A percentile compares a stretch with the other conserved stretches of the same genome.
Evolutionary conservation across 2,113 vertebrate species (phyloP).

Genomic region (Vidua chalybeata): DNA sequence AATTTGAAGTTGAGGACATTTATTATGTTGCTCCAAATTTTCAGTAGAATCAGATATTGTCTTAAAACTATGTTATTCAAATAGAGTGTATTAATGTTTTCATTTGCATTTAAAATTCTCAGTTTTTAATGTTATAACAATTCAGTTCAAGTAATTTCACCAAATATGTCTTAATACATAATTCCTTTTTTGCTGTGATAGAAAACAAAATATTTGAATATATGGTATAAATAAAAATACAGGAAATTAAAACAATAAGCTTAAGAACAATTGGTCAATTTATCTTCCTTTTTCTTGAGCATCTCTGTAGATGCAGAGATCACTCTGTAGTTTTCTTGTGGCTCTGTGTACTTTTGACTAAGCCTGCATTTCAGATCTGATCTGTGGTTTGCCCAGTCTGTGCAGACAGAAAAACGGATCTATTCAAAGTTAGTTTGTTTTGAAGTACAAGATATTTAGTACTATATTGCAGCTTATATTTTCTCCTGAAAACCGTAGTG

Average conservation of each 20-base stretch:
- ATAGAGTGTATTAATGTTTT: not conserved
- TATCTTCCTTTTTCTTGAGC: not conserved
- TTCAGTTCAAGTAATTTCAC: not conserved
- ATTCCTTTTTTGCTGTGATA: not conserved
- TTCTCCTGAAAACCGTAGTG: not conserved
- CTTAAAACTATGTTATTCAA: not conserved
- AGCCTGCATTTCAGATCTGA: not conserved
- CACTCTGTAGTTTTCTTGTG: not conserved
- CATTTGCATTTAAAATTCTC: not conserved
- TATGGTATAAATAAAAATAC: not conserved
- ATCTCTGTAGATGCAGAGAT: not conserved
- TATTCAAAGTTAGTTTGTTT: not conserved
- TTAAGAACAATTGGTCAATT: not conserved
- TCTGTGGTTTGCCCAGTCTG: not conserved
- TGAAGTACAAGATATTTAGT: not conserved
- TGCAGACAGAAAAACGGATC: not conserved
- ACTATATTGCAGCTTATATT: not conserved
- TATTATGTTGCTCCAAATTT: not conserved
- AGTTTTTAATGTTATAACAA: not conserved
- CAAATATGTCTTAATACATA: not conserved
- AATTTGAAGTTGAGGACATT: not conserved
- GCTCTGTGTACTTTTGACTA: not conserved
- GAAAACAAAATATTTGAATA: not conserved
- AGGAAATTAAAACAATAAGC: not conserved
- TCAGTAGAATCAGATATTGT: not conserved